Evolutionary conservation across 2,113 vertebrate species (phyloP), one percentile per base, ranked within the genome.

Genomic region (Noctilio leporinus): DNA sequence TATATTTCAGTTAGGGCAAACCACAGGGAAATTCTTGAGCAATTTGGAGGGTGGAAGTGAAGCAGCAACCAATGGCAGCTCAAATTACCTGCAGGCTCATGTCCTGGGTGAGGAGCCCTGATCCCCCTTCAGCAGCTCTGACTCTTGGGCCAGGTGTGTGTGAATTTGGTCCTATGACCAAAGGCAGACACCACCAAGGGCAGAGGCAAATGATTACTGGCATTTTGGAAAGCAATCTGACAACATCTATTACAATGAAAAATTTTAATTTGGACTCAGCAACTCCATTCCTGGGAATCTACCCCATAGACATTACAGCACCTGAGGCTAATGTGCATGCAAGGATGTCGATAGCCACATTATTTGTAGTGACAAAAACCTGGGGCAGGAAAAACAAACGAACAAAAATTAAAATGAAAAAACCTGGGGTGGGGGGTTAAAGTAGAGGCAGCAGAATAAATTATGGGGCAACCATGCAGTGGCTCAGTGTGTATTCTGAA

Each of bases 381-480:
- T 16, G 47, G 49, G 8, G 40, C n/a, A 30, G 59, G 28, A 62
- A 55, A 59, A 59, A 59, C 57, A 59, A 62, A 62, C 57, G 30
- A 57, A 57, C 8, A 57, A 57, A 57, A 19, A n/a, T n/a, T n/a
- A n/a, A 59, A 59, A 57, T 22, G 28, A 59, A 57, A 1, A 59
- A 30, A 24, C 59, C 59, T 62, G 26, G 26, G 10, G 15, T 2
- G 6, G 6, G 33, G 15, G 16, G 10, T 76, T n/a, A 55, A 38
- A 28, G 0, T 12, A 33, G 43, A 57, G 4, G 33, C 62, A 51
- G 57, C 40, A 70, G 73, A 38, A 20, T n/a, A 65, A 89, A 43
- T 14, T 1, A n/a, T 1, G 17, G 64, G 38, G 22, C 33, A 49
- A 4, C 33, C 26, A 3, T 24, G 5, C 0, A 0, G 35, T 16